Conservation (phyloP, 2,113 vertebrate species). For the Anoura caudifer region DNA sequence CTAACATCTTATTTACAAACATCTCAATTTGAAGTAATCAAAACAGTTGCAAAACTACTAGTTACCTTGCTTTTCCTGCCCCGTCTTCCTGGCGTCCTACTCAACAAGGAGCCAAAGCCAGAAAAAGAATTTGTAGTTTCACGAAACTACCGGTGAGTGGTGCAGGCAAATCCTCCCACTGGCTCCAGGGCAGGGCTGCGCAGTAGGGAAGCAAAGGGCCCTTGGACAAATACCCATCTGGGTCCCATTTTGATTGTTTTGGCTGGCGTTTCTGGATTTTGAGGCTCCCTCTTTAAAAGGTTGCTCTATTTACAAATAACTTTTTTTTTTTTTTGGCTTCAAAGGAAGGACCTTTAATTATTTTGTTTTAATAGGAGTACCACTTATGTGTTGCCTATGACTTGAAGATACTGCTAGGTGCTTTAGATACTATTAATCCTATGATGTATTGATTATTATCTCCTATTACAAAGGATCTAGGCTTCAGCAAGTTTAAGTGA, state of each 20-base stretch:
- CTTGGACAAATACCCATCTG: background rate
- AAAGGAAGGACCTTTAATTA: conserved; percentile 24
- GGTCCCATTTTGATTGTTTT: conserved; percentile 10
- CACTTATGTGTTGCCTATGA: background rate
- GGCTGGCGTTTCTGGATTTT: background rate
- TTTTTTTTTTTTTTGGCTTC: background rate
- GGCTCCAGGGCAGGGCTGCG: background rate
- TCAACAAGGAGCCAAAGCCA: background rate
- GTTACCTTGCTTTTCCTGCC: background rate
- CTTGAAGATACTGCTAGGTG: background rate
- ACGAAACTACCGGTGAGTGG: conserved; percentile 22
- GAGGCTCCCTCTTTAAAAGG: conserved; percentile 11
- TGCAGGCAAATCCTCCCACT: background rate
- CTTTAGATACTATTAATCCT: background rate
- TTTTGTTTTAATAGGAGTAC: conserved; percentile 24
- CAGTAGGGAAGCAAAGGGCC: background rate
- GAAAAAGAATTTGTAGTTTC: background rate
- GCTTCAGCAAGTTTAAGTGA: background rate
- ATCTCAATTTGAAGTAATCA: conserved; percentile 43
- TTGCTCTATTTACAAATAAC: conserved; percentile 14
- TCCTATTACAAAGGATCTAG: background rate
- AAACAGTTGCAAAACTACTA: conserved; percentile 48
- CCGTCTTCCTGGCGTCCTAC: background rate
- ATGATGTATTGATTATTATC: background rate
- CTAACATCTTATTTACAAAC: conserved; percentile 56